Conservation (phyloP, 2,797 vertebrate genomes). For the Rhinoraja longicauda region DNA sequence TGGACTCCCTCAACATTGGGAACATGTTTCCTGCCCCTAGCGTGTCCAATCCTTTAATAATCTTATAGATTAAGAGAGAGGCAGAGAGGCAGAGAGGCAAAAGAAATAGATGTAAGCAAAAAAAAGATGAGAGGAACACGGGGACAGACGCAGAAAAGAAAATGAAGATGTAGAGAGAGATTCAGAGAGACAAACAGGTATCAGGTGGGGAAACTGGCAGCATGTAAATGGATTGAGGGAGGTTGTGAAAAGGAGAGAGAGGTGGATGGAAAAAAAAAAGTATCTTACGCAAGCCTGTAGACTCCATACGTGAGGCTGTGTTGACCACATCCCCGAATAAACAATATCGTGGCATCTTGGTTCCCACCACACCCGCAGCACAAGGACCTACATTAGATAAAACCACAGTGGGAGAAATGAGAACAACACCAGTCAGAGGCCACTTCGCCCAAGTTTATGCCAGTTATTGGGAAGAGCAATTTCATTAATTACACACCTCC, state of each 20-base stretch:
- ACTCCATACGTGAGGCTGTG: slow-evolving; percentile 91
- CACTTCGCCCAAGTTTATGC: neutral
- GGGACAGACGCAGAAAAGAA: neutral
- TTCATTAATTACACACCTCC: neutral
- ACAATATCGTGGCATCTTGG: slow-evolving; percentile 96
- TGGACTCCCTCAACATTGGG: too few relatives aligned
- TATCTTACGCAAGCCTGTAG: slow-evolving; percentile 85
- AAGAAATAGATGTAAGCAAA: neutral
- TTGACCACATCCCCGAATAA: slow-evolving; percentile 92
- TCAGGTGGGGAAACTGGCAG: neutral
- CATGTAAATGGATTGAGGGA: neutral
- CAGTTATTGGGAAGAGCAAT: neutral
- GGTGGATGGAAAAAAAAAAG: neutral
- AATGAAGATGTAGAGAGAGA: neutral
- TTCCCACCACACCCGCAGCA: slow-evolving; percentile 87
- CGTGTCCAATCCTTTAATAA: too few relatives aligned
- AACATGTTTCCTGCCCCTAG: too few relatives aligned
- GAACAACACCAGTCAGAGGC: neutral
- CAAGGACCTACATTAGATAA: slow-evolving; percentile 69
- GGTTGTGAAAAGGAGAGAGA: neutral
- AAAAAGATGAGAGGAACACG: neutral
- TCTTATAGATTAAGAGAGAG: too few relatives aligned
- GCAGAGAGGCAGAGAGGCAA: neutral
- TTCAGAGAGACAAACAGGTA: neutral
- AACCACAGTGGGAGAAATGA: neutral